These are phyloP conservation scores for Xerus rutilus DNA, from an alignment of 2,797 vertebrate species.

Conservation along the genomic window DNA sequence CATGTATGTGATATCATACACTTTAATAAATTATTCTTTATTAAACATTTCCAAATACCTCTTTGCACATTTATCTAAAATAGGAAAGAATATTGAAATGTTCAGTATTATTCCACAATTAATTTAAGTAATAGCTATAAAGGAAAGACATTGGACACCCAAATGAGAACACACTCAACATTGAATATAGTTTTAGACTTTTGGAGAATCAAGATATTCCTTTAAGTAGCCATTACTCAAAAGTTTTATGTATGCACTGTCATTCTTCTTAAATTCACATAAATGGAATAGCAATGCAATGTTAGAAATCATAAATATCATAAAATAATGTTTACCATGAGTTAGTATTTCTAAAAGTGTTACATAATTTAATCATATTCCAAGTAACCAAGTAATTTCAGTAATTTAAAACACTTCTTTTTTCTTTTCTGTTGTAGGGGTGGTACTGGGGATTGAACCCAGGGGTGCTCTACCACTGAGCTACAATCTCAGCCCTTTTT, in stretches of 20 bases:
- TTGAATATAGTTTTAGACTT: slow-evolving; percentile 50
- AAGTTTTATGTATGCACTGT: neutral
- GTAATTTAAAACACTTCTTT: slow-evolving; percentile 51
- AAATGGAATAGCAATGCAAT: slow-evolving; percentile 44
- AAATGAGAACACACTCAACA: slow-evolving; percentile 39
- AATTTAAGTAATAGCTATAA: neutral
- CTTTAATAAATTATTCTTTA: slow-evolving; percentile 44
- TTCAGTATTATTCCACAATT: slow-evolving; percentile 6
- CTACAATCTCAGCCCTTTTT: too few relatives aligned
- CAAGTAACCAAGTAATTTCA: slow-evolving; percentile 7
- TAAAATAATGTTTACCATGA: neutral
- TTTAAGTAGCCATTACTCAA: neutral
- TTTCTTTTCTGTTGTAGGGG: neutral
- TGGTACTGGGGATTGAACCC: too few relatives aligned
- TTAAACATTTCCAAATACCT: slow-evolving; percentile 52
- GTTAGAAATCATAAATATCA: slow-evolving; percentile 41
- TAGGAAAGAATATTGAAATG: slow-evolving; percentile 26
- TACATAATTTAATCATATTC: slow-evolving; percentile 31
- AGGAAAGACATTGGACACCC: neutral
- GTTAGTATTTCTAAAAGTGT: slow-evolving; percentile 8
- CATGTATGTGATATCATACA: neutral
- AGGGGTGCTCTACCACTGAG: too few relatives aligned
- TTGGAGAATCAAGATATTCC: slow-evolving; percentile 34
- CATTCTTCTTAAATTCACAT: slow-evolving; percentile 50
- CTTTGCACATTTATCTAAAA: slow-evolving; percentile 53